Base-by-base conservation (phyloP, 2,113 vertebrate species). In the Rhadina sibilatrix region DNA sequence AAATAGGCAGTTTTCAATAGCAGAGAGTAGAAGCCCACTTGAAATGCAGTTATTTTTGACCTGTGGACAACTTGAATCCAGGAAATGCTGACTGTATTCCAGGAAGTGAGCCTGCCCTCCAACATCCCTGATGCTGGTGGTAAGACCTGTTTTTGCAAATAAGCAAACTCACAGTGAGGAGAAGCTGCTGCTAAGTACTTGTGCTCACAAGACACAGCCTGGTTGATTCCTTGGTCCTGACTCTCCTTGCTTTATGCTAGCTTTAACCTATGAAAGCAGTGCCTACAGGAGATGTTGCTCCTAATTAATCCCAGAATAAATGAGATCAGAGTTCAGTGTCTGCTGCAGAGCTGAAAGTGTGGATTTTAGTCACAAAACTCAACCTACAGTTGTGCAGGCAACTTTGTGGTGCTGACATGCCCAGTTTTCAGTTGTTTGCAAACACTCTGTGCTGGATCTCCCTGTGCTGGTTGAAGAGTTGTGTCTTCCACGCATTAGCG, bases 401-500 rank as follows among this genome's bases (percentile, higher is more conserved):
- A 23, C 6, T 71, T 63, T 54, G 38, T 30, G 66, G 15, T 27
- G 31, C 66, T 91, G 61, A 16, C 3, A 1, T 22, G 33, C 17
- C 19, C 18, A 53, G 2, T 38, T 89, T 89, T 42, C 9, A 24
- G 28, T n/a, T 15, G 15, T 37, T 74, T 59, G 28, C 50, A 64
- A 50, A 57, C 28, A 44, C 37, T 5, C 23, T 14, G 18, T 37
- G 49, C 72, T 83, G 35, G 9, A 44, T 70, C 11, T 78, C 9
- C 8, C 71, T 12, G 18, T 59, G 31, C 52, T 44, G 27, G 12
- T 24, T 37, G 37, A 37, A 64, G 44, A 52, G 28, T 46, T 71
- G 27, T 3, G 1, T 40, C 33, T 12, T 78, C 50, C 37, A 44
- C 1, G 0, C 19, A 3, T 53, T 33, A 20, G 12, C 15, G 8